These are phyloP conservation scores for Ceratosolen solmsi DNA, from an alignment of 1,140 invertebrate genomes.

Conservation along the genomic window DNA sequence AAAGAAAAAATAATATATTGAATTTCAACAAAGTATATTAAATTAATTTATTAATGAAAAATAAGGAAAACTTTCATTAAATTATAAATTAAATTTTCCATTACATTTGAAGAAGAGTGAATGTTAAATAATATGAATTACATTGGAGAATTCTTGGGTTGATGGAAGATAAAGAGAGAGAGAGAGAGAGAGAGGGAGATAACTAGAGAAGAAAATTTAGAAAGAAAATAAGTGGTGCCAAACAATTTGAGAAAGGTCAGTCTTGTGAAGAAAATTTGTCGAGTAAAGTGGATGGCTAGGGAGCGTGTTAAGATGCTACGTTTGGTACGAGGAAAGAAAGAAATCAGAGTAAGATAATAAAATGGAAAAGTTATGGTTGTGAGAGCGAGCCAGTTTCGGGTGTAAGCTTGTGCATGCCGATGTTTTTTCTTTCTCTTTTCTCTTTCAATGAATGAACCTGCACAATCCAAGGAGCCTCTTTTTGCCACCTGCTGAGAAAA, in stretches of 20 bases:
- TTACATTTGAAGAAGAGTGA: no score
- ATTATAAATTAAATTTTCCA: no score
- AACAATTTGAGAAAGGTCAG: neutral
- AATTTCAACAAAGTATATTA: no score
- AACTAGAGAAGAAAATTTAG: neutral
- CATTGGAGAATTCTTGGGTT: no score
- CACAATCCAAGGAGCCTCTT: constrained; percentile 4
- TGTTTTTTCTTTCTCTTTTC: constrained; percentile 31
- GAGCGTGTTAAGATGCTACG: neutral
- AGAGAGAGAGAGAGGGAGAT: neutral
- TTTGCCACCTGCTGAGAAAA: constrained; percentile 46
- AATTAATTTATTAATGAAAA: no score
- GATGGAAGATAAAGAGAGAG: neutral
- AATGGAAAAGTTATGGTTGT: constrained; percentile 42
- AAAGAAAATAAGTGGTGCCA: neutral
- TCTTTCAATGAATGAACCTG: constrained; percentile 2
- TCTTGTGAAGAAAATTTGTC: neutral
- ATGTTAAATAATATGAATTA: no score
- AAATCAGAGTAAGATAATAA: constrained; percentile 30
- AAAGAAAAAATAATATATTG: no score
- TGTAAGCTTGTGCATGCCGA: neutral
- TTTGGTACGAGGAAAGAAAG: neutral
- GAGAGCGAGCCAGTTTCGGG: constrained; percentile 12
- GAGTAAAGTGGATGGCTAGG: neutral
- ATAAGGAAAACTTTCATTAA: no score